Evolutionary conservation across 2,888 invertebrate genomes (phyloP).

Genomic region (Pachymerium ferrugineum): DNA sequence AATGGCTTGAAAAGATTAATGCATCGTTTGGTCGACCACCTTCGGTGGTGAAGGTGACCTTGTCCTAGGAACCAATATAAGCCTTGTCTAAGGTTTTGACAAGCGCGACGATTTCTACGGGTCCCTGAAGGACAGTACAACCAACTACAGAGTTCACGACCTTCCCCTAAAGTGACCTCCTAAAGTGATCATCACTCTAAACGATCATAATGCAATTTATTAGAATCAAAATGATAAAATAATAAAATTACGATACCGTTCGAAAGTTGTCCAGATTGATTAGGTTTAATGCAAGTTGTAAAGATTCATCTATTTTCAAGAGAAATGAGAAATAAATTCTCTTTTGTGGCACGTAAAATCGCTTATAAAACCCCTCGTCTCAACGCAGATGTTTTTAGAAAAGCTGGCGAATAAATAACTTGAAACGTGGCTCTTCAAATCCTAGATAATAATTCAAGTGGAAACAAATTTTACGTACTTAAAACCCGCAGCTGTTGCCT

Average conservation of each 20-base stretch:
- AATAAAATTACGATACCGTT: no score
- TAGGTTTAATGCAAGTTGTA: background rate
- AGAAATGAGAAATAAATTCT: background rate
- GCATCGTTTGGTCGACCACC: background rate
- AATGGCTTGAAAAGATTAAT: background rate
- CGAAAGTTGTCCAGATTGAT: background rate
- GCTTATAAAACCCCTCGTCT: background rate
- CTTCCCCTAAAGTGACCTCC: no score
- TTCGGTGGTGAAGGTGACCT: background rate
- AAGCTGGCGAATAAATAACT: background rate
- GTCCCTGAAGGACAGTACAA: no score
- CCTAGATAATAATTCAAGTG: constrained; percentile 1
- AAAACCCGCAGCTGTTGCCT: background rate
- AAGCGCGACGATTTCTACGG: no score
- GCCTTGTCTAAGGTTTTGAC: no score
- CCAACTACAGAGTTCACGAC: no score
- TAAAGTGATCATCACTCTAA: no score
- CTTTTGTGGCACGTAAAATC: background rate
- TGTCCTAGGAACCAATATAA: background rate
- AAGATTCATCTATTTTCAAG: no score
- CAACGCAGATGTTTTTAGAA: background rate
- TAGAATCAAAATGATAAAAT: no score
- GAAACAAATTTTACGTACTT: background rate
- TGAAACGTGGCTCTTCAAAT: background rate
- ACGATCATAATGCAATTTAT: no score